phyloP scores from a whole-genome alignment of 2,113 vertebrate genomes.

The Psephotus haematonotus region DNA sequence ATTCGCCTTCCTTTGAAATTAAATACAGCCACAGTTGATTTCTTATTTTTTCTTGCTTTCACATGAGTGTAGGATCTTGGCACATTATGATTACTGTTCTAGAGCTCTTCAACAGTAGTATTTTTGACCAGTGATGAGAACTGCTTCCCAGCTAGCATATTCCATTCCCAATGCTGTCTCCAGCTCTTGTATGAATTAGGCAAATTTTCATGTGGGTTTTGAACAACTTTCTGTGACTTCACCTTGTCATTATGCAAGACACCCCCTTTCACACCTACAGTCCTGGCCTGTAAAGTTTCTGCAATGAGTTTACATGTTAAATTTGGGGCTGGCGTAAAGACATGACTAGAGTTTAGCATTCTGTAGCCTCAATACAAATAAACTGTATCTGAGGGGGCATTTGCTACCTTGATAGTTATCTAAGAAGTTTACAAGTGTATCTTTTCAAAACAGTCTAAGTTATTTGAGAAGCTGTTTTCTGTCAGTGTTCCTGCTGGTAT shows the following conservation, averaged over 20 bases:
- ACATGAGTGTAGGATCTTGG: not conserved
- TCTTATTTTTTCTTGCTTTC: slow-evolving; percentile 16
- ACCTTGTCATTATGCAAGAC: slow-evolving; percentile 60
- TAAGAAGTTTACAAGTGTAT: not conserved
- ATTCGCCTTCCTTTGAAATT: not conserved
- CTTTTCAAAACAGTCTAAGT: not conserved
- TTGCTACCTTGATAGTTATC: slow-evolving; percentile 16
- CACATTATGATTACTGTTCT: not conserved
- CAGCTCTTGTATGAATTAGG: slow-evolving; percentile 49
- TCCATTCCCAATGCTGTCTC: slow-evolving; percentile 12
- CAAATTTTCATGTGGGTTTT: slow-evolving; percentile 59
- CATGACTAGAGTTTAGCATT: slow-evolving; percentile 29
- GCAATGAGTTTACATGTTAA: slow-evolving; percentile 30
- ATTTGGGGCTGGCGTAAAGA: slow-evolving; percentile 19
- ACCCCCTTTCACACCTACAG: slow-evolving; percentile 56
- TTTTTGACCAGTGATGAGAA: slow-evolving; percentile 32
- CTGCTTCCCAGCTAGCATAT: not conserved
- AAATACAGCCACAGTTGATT: not conserved
- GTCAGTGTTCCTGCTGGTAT: not conserved
- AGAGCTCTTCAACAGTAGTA: slow-evolving; percentile 40
- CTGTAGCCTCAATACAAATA: slow-evolving; percentile 14
- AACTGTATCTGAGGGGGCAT: not conserved
- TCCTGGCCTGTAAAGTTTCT: slow-evolving; percentile 46
- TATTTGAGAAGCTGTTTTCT: not conserved
- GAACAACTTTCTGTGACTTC: slow-evolving; percentile 58